A percentile compares a stretch with the other conserved stretches of the same genome.
These are phyloP conservation scores for Drosophila melanogaster DNA, from an alignment of 1,140 invertebrate genomes.

Conservation along the genomic window DNA sequence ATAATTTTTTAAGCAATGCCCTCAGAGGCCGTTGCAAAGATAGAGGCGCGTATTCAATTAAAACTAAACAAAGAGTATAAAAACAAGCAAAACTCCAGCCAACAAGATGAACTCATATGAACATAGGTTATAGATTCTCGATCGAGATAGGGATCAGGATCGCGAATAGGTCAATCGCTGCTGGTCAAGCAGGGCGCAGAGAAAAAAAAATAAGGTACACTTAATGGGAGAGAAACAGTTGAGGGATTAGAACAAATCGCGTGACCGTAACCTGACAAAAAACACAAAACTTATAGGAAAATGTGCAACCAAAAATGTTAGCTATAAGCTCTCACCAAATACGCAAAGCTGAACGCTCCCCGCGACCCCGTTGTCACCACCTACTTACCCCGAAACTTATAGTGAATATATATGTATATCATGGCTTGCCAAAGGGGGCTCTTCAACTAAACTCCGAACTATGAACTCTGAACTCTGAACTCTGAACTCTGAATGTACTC, in stretches of 20 bases:
- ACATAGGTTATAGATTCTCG: constrained; percentile 23
- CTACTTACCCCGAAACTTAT: constrained; percentile 15
- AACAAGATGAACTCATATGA: constrained; percentile 52
- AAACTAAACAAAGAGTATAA: constrained; percentile 14
- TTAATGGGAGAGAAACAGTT: constrained; percentile 23
- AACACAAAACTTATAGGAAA: constrained; percentile 45
- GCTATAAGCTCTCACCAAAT: constrained; percentile 62
- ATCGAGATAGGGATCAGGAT: constrained; percentile 2
- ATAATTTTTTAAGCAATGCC: constrained; percentile 48
- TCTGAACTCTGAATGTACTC: constrained; percentile 35
- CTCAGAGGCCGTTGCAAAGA: constrained; percentile 33
- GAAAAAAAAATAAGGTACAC: constrained; percentile 20
- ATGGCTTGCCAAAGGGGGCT: constrained; percentile 39
- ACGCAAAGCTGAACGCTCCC: constrained; percentile 41
- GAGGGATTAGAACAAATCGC: constrained; percentile 57
- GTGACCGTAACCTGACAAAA: constrained; percentile 65
- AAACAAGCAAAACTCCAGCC: constrained; percentile 64
- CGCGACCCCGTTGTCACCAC: constrained; percentile 21
- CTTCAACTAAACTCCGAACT: constrained; percentile 22
- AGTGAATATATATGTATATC: constrained; percentile 8
- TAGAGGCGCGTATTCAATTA: constrained; percentile 45
- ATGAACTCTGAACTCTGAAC: too few species aligned
- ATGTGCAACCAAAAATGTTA: constrained; percentile 57
- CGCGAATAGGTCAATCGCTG: constrained; percentile 34
- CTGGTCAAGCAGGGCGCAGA: constrained; percentile 32